Percentiles rank a stretch among this genome's conserved stretches.
These are phyloP conservation scores for Salmo trutta DNA, from an alignment of 2,797 vertebrate genomes.

Conservation along the genomic window DNA sequence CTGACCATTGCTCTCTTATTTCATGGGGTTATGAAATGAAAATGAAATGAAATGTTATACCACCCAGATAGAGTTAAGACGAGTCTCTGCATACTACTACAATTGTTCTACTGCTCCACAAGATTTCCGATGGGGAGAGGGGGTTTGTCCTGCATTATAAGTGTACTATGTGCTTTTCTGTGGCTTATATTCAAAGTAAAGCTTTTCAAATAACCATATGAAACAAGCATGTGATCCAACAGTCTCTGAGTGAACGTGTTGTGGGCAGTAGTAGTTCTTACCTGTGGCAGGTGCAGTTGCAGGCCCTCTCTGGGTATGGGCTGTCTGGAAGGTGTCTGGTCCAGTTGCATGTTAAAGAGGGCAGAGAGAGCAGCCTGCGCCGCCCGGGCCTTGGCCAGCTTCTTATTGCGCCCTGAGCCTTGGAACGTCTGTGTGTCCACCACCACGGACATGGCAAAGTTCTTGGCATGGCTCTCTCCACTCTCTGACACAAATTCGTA, in stretches of 20 bases:
- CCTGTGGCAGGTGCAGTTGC: slow-evolving; percentile 91
- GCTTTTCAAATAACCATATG: no score
- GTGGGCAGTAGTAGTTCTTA: slow-evolving; percentile 62
- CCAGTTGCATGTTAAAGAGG: slow-evolving; percentile 89
- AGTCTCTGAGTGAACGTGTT: background rate
- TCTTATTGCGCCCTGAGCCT: slow-evolving; percentile 92
- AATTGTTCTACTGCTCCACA: background rate
- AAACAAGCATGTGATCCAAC: background rate
- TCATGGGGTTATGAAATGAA: no score
- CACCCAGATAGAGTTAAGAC: background rate
- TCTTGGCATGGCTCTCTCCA: slow-evolving; percentile 92
- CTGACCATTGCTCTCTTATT: background rate
- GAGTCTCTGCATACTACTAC: background rate
- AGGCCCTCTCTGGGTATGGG: slow-evolving; percentile 90
- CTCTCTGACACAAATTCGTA: slow-evolving; percentile 93
- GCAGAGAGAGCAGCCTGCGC: slow-evolving; percentile 88
- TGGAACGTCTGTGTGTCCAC: slow-evolving; percentile 87
- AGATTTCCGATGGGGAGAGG: background rate
- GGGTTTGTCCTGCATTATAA: background rate
- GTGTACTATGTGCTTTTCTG: background rate
- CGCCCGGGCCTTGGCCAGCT: slow-evolving; percentile 90
- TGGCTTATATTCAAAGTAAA: no score
- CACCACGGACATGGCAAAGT: slow-evolving; percentile 90
- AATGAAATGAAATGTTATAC: no score
- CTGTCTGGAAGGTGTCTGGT: slow-evolving; percentile 86